Conservation (phyloP, 2,888 invertebrate species). For the Prionchulus punctatus region DNA sequence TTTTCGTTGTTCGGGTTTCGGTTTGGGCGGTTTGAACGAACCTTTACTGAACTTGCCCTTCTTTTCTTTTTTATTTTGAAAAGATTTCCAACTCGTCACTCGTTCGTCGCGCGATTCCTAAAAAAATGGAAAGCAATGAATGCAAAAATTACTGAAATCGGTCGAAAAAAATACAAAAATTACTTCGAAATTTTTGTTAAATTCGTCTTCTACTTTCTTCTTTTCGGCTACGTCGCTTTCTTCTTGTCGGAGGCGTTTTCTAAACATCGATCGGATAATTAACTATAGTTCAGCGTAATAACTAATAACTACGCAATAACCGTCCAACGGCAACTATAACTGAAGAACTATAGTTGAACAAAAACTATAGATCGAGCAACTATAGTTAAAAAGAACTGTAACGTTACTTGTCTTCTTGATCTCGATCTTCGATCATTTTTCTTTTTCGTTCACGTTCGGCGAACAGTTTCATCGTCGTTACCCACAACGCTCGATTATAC, state of each 20-base stretch:
- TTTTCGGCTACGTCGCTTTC: conserved; percentile 83
- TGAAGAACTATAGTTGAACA: no score
- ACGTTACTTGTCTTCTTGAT: conserved; percentile 58
- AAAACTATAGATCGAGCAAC: no score
- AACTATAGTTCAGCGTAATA: no score
- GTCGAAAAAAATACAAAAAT: neutral
- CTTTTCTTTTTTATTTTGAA: conserved; percentile 22
- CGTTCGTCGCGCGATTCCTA: conserved; percentile 28
- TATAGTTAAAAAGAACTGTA: neutral
- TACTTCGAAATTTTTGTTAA: conserved; percentile 96
- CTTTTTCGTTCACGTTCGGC: conserved; percentile 78
- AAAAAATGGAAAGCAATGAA: neutral
- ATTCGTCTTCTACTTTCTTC: conserved; percentile 73
- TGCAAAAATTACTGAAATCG: neutral
- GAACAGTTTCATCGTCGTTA: conserved; percentile 92
- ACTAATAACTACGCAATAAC: no score
- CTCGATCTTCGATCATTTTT: conserved; percentile 66
- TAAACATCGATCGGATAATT: conserved; percentile 19
- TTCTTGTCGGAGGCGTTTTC: conserved; percentile 78
- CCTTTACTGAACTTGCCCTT: conserved; percentile 20
- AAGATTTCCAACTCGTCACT: conserved; percentile 27
- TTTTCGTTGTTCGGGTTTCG: conserved; percentile 17
- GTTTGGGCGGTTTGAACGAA: conserved; percentile 25
- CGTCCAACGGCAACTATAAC: no score
- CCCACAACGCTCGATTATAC: conserved; percentile 74